phyloP scores from a whole-genome alignment of 1,140 invertebrate species.

The Drosophila nigromelanica region DNA sequence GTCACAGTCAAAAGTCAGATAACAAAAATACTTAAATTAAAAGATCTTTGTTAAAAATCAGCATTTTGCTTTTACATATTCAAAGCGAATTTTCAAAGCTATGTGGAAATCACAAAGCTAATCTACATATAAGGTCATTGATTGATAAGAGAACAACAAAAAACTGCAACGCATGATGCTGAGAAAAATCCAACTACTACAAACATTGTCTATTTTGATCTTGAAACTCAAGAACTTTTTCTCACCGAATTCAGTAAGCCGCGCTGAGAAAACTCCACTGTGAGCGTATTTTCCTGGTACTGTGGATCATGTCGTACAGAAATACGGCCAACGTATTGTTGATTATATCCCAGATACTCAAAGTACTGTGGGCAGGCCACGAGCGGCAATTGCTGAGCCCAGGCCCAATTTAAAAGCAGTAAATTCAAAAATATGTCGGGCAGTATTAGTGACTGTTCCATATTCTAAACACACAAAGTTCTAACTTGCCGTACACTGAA shows the following conservation, averaged over 20 bases:
- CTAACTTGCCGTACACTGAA: neutral
- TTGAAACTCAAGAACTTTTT: neutral
- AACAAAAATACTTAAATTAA: neutral
- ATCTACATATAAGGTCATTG: constrained; percentile 46
- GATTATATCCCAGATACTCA: constrained; percentile 42
- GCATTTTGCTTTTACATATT: constrained; percentile 3
- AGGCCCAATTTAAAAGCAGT: constrained; percentile 13
- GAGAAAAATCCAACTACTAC: neutral
- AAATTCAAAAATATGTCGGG: neutral
- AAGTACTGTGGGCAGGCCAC: constrained; percentile 59
- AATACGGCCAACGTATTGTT: constrained; percentile 51
- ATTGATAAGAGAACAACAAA: constrained; percentile 43
- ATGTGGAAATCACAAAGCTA: constrained; percentile 35
- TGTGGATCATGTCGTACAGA: constrained; percentile 35
- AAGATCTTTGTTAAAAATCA: neutral
- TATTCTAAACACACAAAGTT: constrained; percentile 3
- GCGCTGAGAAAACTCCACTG: constrained; percentile 58
- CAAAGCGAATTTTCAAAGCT: constrained; percentile 7
- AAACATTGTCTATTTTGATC: neutral
- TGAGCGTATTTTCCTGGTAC: constrained; percentile 34
- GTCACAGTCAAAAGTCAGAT: too few species aligned
- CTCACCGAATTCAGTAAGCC: constrained; percentile 48
- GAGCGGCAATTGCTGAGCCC: constrained; percentile 45
- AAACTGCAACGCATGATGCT: neutral
- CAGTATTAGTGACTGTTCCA: constrained; percentile 10